Conservation (phyloP, 2,888 invertebrate genomes). For the Agonopterix subpropinquella region DNA sequence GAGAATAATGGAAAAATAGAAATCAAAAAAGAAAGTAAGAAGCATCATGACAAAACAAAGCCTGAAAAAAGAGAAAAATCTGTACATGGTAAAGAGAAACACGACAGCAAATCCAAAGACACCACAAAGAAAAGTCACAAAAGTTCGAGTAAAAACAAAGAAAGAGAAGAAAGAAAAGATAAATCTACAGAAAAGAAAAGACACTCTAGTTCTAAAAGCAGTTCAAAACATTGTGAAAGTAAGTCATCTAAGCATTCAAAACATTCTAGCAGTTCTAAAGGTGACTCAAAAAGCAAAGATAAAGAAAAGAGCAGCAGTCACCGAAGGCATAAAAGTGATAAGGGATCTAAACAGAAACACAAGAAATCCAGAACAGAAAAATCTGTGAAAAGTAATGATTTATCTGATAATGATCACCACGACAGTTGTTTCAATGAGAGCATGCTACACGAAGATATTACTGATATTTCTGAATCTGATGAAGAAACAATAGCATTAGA, state of each 20-base stretch:
- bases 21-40: constrained; percentile 25
- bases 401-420: constrained; percentile 31
- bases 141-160: constrained; percentile 46
- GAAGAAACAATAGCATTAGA: constrained; percentile 86
- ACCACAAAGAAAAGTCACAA: constrained; percentile 45
- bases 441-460: constrained; percentile 10
- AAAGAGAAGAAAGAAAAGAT: constrained; percentile 35
- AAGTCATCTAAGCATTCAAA: constrained; percentile 30
- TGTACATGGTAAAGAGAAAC: constrained; percentile 31
- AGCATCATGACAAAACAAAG: constrained; percentile 27
- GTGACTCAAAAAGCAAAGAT: constrained; percentile 32
- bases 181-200: constrained; percentile 30
- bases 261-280: constrained; percentile 33
- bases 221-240: constrained; percentile 28
- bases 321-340: constrained; percentile 30
- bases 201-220: constrained; percentile 24
- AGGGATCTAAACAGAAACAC: constrained; percentile 28
- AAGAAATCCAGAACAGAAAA: constrained; percentile 24
- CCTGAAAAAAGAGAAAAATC: constrained; percentile 32
- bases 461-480: constrained; percentile 62
- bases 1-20: neutral
- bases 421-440: neutral
- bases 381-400: constrained; percentile 24
- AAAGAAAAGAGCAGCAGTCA: constrained; percentile 14
- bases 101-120: constrained; percentile 27